Evolutionary conservation across 2,113 vertebrate genomes (phyloP), one percentile per base, ranked within the genome.

Genomic region (Myrmophylax atrothorax): DNA sequence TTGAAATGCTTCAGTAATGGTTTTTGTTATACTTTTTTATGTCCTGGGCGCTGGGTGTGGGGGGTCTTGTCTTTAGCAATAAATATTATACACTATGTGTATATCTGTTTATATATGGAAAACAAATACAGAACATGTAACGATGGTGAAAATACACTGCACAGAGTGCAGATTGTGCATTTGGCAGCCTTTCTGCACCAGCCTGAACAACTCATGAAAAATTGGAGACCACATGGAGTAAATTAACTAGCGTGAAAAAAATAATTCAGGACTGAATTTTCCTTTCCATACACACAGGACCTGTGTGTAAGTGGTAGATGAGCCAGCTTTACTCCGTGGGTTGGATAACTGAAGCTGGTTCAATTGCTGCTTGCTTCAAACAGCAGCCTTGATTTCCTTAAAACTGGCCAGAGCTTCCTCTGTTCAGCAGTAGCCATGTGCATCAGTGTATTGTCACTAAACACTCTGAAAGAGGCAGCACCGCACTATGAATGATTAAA

Each of bases 21-120:
- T 76, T 94, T 93, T 55, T 88, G 14, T 86, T 86, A 52, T 62
- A 22, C 24, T 62, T 3, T 81, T 24, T 83, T 83, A 63, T 72
- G 64, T 88, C 72, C 72, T 90, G 76, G 69, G 68, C 26, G 15
- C 87, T 78, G 84, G 76, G 60, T 64, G 18, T 50, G 66, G 7
- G 11, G 49, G 14, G 56, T 60, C 84, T 90, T 90, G 90, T 86
- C 78, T 88, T 86, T 72, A 96, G 96, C 96, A 96, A 95, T 96
- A 96, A 97, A 80, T 89, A 86, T 82, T 95, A 95, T 96, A 95
- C 96, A 96, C 94, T 93, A 26, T 96, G 96, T 97, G 96, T 96
- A 96, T 97, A 90, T 96, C 44, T 92, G 76, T 95, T 96, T 93
- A 56, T 95, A 64, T 80, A 42, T 73, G 76, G 90, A 81, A 93